phyloP scores from a whole-genome alignment of 1,140 invertebrate genomes.

The Bombus breviceps region DNA sequence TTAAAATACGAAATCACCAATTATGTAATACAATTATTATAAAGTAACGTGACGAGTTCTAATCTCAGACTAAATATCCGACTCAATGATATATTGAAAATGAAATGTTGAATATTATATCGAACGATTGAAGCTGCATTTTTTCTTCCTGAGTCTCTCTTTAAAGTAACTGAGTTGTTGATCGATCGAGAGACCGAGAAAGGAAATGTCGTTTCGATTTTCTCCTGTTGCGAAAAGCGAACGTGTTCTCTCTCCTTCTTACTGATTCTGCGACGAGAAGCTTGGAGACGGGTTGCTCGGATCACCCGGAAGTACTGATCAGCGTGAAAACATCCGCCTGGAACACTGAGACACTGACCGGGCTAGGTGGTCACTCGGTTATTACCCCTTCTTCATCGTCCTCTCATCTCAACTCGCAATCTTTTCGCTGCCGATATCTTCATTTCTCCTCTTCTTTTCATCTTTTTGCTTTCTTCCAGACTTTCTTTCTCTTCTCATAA shows the following conservation, averaged over 20 bases:
- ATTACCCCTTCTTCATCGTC: constrained; percentile 46
- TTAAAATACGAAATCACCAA: too few species aligned
- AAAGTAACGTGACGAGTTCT: too few species aligned
- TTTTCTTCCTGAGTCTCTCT: neutral
- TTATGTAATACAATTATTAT: too few species aligned
- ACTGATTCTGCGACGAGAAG: constrained; percentile 3
- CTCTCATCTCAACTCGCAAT: neutral
- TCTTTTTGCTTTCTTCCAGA: neutral
- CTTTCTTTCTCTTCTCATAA: neutral
- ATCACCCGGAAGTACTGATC: constrained; percentile 59
- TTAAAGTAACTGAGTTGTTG: neutral
- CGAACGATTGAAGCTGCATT: neutral
- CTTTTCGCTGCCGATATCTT: constrained; percentile 13
- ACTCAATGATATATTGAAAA: too few species aligned
- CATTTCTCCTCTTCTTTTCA: neutral
- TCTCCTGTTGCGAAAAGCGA: constrained; percentile 17
- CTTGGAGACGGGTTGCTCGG: neutral
- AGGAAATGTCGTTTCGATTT: neutral
- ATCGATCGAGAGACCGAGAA: neutral
- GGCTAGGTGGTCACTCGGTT: constrained; percentile 64
- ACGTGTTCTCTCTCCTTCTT: constrained; percentile 2
- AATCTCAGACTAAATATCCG: too few species aligned
- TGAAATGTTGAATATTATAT: too few species aligned
- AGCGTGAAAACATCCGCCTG: constrained; percentile 65
- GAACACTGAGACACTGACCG: constrained; percentile 70